These are phyloP conservation scores for Emys orbicularis DNA, from an alignment of 2,797 vertebrate genomes.

Conservation along the genomic window DNA sequence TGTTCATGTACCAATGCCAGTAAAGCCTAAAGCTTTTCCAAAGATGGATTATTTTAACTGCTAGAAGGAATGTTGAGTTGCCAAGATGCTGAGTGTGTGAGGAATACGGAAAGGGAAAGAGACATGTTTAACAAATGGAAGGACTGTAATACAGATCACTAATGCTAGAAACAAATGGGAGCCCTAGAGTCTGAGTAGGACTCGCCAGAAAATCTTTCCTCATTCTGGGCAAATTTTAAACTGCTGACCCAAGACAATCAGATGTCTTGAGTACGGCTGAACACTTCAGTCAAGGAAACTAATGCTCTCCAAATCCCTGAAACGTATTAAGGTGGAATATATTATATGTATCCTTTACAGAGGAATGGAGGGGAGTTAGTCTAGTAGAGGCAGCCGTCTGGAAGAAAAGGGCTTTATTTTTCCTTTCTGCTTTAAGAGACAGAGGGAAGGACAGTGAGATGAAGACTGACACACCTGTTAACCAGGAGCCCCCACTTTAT, in stretches of 20 bases:
- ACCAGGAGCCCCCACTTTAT: not conserved
- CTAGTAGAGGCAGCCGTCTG: not conserved
- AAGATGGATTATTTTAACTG: constrained; percentile 38
- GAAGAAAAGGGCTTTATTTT: constrained; percentile 1
- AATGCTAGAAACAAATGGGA: not conserved
- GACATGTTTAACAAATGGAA: not conserved
- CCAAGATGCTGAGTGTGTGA: not conserved
- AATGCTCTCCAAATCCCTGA: not conserved
- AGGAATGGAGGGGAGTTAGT: constrained; percentile 25
- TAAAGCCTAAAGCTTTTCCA: constrained; percentile 13
- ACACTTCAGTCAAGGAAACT: not conserved
- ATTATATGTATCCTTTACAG: constrained; percentile 19
- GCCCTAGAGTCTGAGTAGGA: not conserved
- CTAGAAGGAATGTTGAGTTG: not conserved
- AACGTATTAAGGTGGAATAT: not conserved
- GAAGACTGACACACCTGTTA: not conserved
- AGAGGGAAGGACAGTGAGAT: constrained; percentile 9
- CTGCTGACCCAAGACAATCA: not conserved
- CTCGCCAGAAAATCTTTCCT: not conserved
- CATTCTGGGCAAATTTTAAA: constrained; percentile 18
- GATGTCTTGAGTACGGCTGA: not conserved
- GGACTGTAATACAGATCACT: not conserved
- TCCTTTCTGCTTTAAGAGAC: not conserved
- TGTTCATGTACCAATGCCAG: not conserved
- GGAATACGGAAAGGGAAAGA: not conserved